Base-by-base conservation (phyloP, 1,140 invertebrate species). In the Phthorimaea operculella region DNA sequence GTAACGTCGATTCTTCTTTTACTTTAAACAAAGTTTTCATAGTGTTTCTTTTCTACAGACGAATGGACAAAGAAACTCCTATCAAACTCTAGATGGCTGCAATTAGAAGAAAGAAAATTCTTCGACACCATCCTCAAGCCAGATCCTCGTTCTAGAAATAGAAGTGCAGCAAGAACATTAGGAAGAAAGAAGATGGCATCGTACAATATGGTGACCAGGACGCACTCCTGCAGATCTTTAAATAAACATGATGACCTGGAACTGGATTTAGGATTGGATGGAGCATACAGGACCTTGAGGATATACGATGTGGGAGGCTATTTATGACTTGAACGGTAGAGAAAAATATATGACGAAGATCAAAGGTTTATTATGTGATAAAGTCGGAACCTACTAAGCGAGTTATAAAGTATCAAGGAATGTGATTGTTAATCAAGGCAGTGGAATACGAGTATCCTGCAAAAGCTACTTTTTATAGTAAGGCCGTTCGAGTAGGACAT, bases 21-120 rank as follows among this genome's bases (percentile, higher is more conserved):
- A n/a, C n/a, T n/a, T n/a, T n/a, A n/a, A 28, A 28, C 21, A 4
- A 4, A 6, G 6, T 4, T 28, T 28, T 28, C 21, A 28, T 28
- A 4, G 21, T 28, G 21, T 28, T 4, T 57, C 67, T 1, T 50
- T 50, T 50, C 4, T 54, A 28, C 74, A 83, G 80, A 83, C 42
- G 77, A 83, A 78, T 83, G 80, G 80, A 83, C 80, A 33, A 82
- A 82, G 33, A 82, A 83, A 54, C 66, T 83, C 0, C 60, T 83
- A 11, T 58, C 64, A 0, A 82, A 80, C 52, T 72, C 80, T 49
- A 80, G 76, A 70, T 83, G 79, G 79, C 66, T 83, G 4, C 73
- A 79, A 57, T 47, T 59, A 16, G 77, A 84, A 52, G 76, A 82
- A 51, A 57, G 70, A 1, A 80, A 71, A 55, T 84, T 70, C 55